Percentiles rank a stretch among this genome's conserved stretches.
Evolutionary conservation across 2,797 vertebrate genomes (phyloP).

Genomic region (Balearica regulorum): DNA sequence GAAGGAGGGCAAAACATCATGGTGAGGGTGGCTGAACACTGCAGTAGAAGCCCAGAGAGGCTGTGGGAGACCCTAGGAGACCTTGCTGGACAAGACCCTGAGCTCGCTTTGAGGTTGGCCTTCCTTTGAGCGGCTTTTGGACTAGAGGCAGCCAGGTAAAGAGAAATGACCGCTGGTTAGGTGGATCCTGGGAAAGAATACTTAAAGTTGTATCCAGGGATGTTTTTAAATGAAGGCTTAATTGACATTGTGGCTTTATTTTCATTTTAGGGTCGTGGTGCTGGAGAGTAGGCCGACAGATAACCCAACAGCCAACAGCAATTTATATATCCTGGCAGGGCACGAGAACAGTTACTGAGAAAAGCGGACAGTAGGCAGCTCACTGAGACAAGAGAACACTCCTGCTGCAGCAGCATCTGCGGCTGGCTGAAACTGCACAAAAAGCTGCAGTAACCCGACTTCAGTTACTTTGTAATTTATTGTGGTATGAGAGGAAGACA

Average conservation of each 20-base stretch:
- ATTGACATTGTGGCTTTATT: background rate
- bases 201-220: background rate
- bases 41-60: background rate
- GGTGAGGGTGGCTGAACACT: background rate
- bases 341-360: conserved; percentile 98
- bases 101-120: background rate
- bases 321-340: conserved; percentile 96
- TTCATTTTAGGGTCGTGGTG: conserved; percentile 88
- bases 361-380: background rate
- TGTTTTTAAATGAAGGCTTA: background rate
- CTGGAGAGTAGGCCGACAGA: conserved; percentile 95
- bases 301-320: conserved; percentile 97
- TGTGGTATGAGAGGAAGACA: conserved; percentile 78
- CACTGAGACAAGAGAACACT: conserved; percentile 36
- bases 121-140: background rate
- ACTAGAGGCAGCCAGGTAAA: background rate
- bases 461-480: conserved; percentile 84
- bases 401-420: conserved; percentile 65
- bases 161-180: background rate
- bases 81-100: fast-evolving
- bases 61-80: background rate
- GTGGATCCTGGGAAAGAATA: background rate
- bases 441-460: conserved; percentile 54
- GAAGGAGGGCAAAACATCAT: background rate
- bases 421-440: conserved; percentile 73